Evolutionary conservation across 1,140 invertebrate species (phyloP).

Genomic region (Agrypnia vestita): DNA sequence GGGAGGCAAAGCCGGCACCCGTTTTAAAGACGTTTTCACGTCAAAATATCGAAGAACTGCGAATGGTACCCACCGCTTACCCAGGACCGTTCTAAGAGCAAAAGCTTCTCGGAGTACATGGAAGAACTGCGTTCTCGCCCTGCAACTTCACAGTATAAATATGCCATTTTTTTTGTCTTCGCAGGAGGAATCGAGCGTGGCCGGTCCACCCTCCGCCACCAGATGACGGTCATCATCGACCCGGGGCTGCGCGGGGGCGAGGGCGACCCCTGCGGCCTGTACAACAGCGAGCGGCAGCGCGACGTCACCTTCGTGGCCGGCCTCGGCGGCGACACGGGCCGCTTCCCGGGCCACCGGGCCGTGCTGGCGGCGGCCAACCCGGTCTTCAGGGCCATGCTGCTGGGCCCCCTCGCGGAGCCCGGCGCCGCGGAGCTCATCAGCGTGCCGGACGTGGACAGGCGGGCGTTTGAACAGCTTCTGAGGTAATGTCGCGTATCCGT

Average conservation of each 20-base stretch:
- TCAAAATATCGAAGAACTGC: no score
- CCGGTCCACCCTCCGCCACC: not conserved
- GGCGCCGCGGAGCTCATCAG: conserved; percentile 68
- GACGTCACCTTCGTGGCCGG: conserved; percentile 81
- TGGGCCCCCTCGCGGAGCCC: conserved; percentile 66
- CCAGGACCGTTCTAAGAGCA: no score
- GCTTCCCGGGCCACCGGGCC: conserved; percentile 79
- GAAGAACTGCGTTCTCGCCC: no score
- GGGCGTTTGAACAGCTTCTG: conserved; percentile 80
- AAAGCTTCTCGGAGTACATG: no score
- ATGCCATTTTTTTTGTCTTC: not conserved
- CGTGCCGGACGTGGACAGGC: conserved; percentile 77
- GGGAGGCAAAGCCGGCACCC: no score
- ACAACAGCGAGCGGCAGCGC: conserved; percentile 76
- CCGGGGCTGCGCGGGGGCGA: conserved; percentile 1
- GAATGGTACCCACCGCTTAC: no score
- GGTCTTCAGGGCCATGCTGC: conserved; percentile 77
- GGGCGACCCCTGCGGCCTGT: conserved; percentile 63
- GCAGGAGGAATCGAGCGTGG: not conserved
- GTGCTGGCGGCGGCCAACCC: conserved; percentile 77
- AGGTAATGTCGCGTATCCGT: conserved; percentile 60
- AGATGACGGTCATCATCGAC: conserved; percentile 30
- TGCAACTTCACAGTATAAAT: no score
- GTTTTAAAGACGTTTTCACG: no score
- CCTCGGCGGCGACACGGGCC: conserved; percentile 74